Evolutionary conservation across 2,888 invertebrate species (phyloP).

Genomic region (Carabus problematicus): DNA sequence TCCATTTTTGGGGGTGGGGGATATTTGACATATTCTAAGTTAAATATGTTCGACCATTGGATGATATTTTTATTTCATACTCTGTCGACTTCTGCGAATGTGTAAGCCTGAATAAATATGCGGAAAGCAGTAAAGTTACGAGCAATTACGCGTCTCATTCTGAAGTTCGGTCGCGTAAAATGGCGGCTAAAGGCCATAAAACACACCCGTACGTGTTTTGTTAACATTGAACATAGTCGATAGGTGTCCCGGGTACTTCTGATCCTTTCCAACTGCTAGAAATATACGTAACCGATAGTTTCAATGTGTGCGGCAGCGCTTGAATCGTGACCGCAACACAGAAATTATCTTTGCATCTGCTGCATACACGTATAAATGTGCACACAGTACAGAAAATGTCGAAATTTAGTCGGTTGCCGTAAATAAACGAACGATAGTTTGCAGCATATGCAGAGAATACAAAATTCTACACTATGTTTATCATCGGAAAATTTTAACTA

Average conservation of each 20-base stretch:
- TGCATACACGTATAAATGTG: slow-evolving; percentile 21
- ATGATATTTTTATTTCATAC: too few relatives aligned
- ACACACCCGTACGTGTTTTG: slow-evolving; percentile 41
- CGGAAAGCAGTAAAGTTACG: slow-evolving; percentile 39
- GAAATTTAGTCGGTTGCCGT: slow-evolving; percentile 29
- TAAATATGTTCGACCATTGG: background rate
- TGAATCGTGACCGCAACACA: slow-evolving; percentile 32
- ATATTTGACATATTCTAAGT: too few relatives aligned
- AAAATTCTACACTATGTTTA: too few relatives aligned
- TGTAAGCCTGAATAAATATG: slow-evolving; percentile 34
- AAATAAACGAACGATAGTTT: slow-evolving; percentile 29
- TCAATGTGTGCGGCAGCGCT: slow-evolving; percentile 6
- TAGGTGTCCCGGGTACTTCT: background rate
- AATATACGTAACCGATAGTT: too few relatives aligned
- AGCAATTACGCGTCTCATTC: slow-evolving; percentile 37
- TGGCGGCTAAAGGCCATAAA: slow-evolving; percentile 32
- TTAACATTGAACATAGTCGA: slow-evolving; percentile 36
- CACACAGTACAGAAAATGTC: slow-evolving; percentile 20
- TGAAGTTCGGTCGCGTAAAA: slow-evolving; percentile 39
- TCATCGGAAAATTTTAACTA: background rate
- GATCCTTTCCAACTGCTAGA: too few relatives aligned
- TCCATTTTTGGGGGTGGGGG: too few relatives aligned
- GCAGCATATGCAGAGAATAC: background rate
- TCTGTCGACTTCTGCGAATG: slow-evolving; percentile 4
- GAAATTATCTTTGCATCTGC: slow-evolving; percentile 34